These are phyloP conservation scores for Cydia fagiglandana DNA, from an alignment of 1,140 invertebrate species.

Conservation along the genomic window DNA sequence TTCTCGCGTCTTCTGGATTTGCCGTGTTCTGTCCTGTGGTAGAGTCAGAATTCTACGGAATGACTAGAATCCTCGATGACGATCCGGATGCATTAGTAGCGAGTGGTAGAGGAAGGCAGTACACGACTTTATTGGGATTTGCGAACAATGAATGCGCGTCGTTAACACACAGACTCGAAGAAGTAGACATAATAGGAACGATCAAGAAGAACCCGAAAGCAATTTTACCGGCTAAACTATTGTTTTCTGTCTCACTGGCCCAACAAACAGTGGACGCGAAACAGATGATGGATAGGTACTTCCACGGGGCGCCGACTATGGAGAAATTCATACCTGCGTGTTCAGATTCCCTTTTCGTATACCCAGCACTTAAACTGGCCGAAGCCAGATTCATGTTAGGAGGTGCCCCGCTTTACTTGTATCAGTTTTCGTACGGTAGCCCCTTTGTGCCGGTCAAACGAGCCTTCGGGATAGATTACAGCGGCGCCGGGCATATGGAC, in stretches of 20 bases:
- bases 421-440: slow-evolving; percentile 55
- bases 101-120: slow-evolving; percentile 52
- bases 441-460: slow-evolving; percentile 49
- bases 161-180: slow-evolving; percentile 52
- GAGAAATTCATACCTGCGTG: slow-evolving; percentile 54
- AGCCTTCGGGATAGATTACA: slow-evolving; percentile 42
- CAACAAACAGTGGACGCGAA: slow-evolving; percentile 40
- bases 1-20: slow-evolving; percentile 54
- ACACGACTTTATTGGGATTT: slow-evolving; percentile 60
- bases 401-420: slow-evolving; percentile 52
- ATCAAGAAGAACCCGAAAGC: slow-evolving; percentile 48
- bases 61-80: slow-evolving; percentile 56
- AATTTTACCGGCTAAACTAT: slow-evolving; percentile 44
- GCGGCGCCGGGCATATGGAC: slow-evolving; percentile 61
- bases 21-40: slow-evolving; percentile 59
- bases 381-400: slow-evolving; percentile 40
- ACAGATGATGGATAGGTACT: slow-evolving; percentile 51
- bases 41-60: slow-evolving; percentile 49
- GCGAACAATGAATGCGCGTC: slow-evolving; percentile 58
- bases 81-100: slow-evolving; percentile 55
- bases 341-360: slow-evolving; percentile 55
- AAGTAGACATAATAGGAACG: slow-evolving; percentile 51
- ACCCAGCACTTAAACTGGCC: slow-evolving; percentile 59
- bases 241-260: slow-evolving; percentile 45
- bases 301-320: slow-evolving; percentile 45